Evolutionary conservation across 2,888 invertebrate species (phyloP).

Genomic region (Spicauda simplicius): DNA sequence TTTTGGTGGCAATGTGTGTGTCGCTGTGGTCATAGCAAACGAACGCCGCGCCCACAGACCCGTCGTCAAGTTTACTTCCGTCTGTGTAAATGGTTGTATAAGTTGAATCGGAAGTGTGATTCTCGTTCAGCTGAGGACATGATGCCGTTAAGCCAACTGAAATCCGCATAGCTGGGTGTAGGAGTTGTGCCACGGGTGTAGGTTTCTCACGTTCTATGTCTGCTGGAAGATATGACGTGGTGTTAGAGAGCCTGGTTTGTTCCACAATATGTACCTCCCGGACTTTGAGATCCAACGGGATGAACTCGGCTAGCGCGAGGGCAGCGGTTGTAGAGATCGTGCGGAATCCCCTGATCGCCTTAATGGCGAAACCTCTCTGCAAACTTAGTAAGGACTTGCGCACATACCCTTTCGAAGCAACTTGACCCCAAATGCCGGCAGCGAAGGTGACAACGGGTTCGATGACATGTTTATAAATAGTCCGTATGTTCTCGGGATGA

Average conservation of each 20-base stretch:
- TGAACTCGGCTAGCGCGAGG: not conserved
- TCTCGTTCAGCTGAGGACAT: not conserved
- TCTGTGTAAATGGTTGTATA: not conserved
- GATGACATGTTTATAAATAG: not conserved
- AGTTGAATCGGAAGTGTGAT: too few species aligned
- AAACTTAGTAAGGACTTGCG: not conserved
- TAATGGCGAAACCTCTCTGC: not conserved
- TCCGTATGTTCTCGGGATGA: not conserved
- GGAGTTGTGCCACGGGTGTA: not conserved
- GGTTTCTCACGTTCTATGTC: not conserved
- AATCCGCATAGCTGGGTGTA: not conserved
- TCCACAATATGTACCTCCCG: not conserved
- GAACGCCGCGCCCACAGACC: not conserved
- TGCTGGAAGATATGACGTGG: not conserved
- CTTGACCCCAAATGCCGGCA: not conserved
- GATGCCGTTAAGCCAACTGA: not conserved
- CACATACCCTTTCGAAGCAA: not conserved
- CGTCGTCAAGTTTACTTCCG: not conserved
- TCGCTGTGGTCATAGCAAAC: not conserved
- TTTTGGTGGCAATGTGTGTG: constrained; percentile 27
- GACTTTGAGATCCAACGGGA: not conserved
- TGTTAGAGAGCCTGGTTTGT: not conserved
- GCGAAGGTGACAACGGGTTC: not conserved
- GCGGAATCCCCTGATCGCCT: constrained; percentile 22
- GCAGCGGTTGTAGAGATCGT: not conserved